Evolutionary conservation across 37 sponge, comb jelly and placozoan genomes (phyloP).

Genomic region (Petrosia ficiformis): DNA sequence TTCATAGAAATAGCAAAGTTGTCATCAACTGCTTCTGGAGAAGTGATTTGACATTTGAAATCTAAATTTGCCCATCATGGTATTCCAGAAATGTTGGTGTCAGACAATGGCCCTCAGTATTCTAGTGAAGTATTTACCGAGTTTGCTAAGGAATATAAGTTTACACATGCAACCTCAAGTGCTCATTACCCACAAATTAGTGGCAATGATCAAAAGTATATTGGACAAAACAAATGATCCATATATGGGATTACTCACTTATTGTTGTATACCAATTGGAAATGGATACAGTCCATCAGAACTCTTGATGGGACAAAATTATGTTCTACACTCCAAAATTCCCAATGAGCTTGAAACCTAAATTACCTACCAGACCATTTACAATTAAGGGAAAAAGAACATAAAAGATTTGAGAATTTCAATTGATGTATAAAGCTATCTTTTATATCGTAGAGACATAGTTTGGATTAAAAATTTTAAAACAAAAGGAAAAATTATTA

Average conservation of each 20-base stretch:
- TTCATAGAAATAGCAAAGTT: background rate
- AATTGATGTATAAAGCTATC: no score
- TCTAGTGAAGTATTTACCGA: constrained; percentile 4
- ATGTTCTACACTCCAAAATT: no score
- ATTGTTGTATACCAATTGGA: constrained; percentile 49
- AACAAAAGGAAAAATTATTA: no score
- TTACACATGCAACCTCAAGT: constrained; percentile 35
- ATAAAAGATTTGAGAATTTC: no score
- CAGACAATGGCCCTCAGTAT: constrained; percentile 67
- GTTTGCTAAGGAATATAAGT: constrained; percentile 40
- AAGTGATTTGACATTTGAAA: constrained; percentile 28
- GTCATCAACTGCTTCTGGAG: constrained; percentile 4
- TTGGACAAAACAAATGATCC: constrained; percentile 25
- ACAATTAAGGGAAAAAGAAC: no score
- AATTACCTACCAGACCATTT: no score
- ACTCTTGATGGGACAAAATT: constrained; percentile 50
- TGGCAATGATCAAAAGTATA: constrained; percentile 34
- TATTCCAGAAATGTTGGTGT: constrained; percentile 30
- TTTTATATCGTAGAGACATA: no score
- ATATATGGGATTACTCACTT: constrained; percentile 35
- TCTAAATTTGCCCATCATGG: constrained; percentile 43
- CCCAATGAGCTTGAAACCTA: no score
- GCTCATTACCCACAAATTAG: constrained; percentile 41
- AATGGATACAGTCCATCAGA: constrained; percentile 64
- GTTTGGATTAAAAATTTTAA: no score